A percentile compares a stretch with the other conserved stretches of the same genome.
phyloP scores from a whole-genome alignment of 2,888 invertebrate species.

The Agelastica alni region DNA sequence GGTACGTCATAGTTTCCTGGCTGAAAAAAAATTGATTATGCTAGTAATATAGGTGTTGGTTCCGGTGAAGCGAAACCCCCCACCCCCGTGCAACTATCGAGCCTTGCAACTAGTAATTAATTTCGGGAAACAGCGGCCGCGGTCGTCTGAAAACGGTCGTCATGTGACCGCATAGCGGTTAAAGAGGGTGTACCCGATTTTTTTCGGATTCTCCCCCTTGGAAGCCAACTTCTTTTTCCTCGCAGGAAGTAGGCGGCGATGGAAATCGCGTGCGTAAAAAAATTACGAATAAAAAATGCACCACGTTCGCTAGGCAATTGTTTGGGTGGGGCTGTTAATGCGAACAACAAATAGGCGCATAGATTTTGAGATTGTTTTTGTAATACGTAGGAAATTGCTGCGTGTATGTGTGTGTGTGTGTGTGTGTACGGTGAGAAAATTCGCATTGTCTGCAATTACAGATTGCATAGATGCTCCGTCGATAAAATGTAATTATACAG shows the following conservation, averaged over 20 bases:
- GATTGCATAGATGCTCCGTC: slow-evolving; percentile 28
- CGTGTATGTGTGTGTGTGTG: slow-evolving; percentile 31
- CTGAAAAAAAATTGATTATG: too few relatives aligned
- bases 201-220: slow-evolving; percentile 32
- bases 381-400: slow-evolving; percentile 30
- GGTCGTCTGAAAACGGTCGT: slow-evolving; percentile 26
- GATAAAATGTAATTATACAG: slow-evolving; percentile 35
- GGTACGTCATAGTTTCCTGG: too few relatives aligned
- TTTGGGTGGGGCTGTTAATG: slow-evolving; percentile 46
- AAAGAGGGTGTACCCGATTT: slow-evolving; percentile 37
- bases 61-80: neutral
- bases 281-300: slow-evolving; percentile 53
- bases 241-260: slow-evolving; percentile 51
- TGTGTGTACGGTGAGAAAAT: slow-evolving; percentile 34
- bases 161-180: slow-evolving; percentile 36
- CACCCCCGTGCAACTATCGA: slow-evolving; percentile 16
- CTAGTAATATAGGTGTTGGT: too few relatives aligned
- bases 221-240: slow-evolving; percentile 19
- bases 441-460: slow-evolving; percentile 31
- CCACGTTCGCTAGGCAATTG: slow-evolving; percentile 45
- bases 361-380: slow-evolving; percentile 39
- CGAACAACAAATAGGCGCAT: slow-evolving; percentile 48
- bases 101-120: slow-evolving; percentile 26
- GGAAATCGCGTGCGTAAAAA: slow-evolving; percentile 53
- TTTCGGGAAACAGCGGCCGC: slow-evolving; percentile 24